phyloP scores from a whole-genome alignment of 2,113 vertebrate genomes.

The Numida meleagris region DNA sequence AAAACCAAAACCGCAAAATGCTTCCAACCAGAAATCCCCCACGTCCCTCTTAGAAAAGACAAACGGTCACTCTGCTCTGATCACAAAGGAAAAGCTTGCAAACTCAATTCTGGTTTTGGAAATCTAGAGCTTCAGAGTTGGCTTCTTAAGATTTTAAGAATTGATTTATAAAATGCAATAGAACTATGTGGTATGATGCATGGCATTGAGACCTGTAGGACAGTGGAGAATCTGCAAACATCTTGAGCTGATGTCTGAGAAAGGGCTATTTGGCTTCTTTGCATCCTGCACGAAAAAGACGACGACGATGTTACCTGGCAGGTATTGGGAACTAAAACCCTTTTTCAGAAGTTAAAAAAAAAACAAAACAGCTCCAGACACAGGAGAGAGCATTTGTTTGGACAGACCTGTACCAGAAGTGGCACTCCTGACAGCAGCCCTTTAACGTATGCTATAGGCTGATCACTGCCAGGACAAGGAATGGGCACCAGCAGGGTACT shows the following conservation, averaged over 20 bases:
- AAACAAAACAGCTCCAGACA: not conserved
- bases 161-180: slow-evolving; percentile 78
- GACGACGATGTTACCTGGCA: fast-evolving
- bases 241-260: slow-evolving; percentile 64
- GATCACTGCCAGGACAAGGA: not conserved
- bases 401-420: not conserved
- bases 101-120: slow-evolving; percentile 63
- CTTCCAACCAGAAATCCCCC: slow-evolving; percentile 42
- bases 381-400: not conserved
- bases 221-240: slow-evolving; percentile 69
- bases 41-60: slow-evolving; percentile 46
- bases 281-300: slow-evolving; percentile 48
- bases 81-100: slow-evolving; percentile 60
- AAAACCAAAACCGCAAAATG: slow-evolving; percentile 79
- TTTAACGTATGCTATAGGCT: fast-evolving
- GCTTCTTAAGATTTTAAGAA: slow-evolving; percentile 64
- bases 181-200: slow-evolving; percentile 67
- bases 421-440: not conserved
- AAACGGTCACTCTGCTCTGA: slow-evolving; percentile 49
- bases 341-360: not conserved
- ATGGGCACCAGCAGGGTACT: not conserved
- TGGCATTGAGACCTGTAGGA: slow-evolving; percentile 68
- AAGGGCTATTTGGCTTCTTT: slow-evolving; percentile 78
- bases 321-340: not conserved
- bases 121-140: slow-evolving; percentile 60